Evolutionary conservation across 2,113 vertebrate genomes (phyloP).

Genomic region (Ariopsis seemanni): DNA sequence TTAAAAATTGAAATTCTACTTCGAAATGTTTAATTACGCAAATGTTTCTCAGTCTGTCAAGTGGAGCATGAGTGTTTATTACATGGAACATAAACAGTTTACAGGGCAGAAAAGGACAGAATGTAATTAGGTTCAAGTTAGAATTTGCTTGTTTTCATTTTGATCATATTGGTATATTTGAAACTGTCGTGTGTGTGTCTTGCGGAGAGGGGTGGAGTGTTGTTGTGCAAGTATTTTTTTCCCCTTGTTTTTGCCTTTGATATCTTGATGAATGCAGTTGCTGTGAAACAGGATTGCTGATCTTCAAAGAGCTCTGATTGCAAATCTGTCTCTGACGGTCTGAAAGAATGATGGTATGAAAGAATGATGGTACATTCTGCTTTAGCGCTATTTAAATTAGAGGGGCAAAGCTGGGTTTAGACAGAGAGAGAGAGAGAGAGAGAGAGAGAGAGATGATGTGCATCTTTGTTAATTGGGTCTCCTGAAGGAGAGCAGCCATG

Average conservation of each 20-base stretch:
- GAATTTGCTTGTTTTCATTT: background rate
- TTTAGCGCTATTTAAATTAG: background rate
- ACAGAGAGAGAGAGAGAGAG: slow-evolving; percentile 55
- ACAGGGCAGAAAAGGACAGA: background rate
- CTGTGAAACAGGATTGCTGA: slow-evolving; percentile 14
- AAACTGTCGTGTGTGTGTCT: background rate
- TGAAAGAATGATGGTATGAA: slow-evolving; percentile 8
- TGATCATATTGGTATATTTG: background rate
- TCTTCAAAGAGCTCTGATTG: slow-evolving; percentile 12
- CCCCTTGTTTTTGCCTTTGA: background rate
- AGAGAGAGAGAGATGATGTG: slow-evolving; percentile 62
- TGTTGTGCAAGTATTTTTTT: background rate
- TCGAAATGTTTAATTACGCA: background rate
- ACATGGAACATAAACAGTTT: background rate
- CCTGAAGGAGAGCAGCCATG: slow-evolving; percentile 68
- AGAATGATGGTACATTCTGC: background rate
- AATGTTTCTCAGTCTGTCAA: background rate
- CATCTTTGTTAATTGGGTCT: slow-evolving; percentile 66
- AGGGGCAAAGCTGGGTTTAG: slow-evolving; percentile 41
- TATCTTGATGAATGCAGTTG: background rate
- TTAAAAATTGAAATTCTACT: background rate
- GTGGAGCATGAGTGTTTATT: background rate
- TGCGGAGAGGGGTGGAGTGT: background rate
- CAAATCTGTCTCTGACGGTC: background rate
- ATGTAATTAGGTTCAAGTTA: background rate